Conservation (phyloP, 2,113 vertebrate genomes). For the Taurulus bubalis region DNA sequence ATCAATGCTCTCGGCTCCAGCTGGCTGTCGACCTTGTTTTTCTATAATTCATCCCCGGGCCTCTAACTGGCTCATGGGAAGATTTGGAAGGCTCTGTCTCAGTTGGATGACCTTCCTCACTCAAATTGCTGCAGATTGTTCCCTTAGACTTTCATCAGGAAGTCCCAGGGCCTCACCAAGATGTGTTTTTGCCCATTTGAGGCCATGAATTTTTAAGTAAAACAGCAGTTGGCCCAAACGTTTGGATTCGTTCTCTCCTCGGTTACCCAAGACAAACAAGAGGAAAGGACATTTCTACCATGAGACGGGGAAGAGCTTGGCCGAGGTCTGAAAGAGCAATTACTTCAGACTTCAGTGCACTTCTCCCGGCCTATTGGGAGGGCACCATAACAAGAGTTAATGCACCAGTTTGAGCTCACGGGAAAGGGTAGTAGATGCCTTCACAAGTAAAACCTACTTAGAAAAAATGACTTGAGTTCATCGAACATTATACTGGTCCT, state of each 20-base stretch:
- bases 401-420: neutral
- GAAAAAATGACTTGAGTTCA: neutral
- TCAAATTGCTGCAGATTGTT: conserved; percentile 5
- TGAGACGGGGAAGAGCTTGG: neutral
- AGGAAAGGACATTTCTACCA: conserved; percentile 28
- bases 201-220: conserved; percentile 9
- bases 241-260: conserved; percentile 25
- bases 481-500: neutral
- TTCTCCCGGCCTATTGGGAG: neutral
- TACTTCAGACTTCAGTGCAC: neutral
- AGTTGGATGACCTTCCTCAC: neutral
- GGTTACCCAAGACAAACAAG: conserved; percentile 26
- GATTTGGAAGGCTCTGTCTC: conserved; percentile 3
- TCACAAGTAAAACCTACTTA: neutral
- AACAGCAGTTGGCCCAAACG: conserved; percentile 28
- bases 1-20: neutral
- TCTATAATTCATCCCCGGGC: neutral
- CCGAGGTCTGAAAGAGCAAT: conserved; percentile 14
- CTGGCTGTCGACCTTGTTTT: neutral
- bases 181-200: conserved; percentile 4
- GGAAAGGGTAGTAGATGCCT: neutral
- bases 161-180: conserved; percentile 31
- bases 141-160: conserved; percentile 21
- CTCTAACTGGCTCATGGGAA: neutral
- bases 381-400: neutral